A percentile compares a stretch with the other conserved stretches of the same genome.
phyloP scores from a whole-genome alignment of 1,140 invertebrate genomes.

The Drosophila kohkoa region DNA sequence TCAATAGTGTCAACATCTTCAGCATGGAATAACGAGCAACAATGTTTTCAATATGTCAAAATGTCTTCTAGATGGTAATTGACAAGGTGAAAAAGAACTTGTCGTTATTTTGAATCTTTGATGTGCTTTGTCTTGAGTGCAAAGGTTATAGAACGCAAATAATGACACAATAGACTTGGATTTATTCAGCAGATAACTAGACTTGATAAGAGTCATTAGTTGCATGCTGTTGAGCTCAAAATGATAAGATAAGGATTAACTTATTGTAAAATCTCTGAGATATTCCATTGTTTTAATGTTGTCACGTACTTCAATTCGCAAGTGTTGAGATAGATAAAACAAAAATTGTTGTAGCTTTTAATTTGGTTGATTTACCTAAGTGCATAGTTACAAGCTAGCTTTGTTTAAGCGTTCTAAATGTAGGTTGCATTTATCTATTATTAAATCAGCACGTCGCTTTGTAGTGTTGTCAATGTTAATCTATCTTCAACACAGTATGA shows the following conservation, averaged over 20 bases:
- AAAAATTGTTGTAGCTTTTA: not conserved
- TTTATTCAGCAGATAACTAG: not conserved
- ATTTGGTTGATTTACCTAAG: not conserved
- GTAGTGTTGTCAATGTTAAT: too few species aligned
- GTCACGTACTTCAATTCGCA: slow-evolving; percentile 9
- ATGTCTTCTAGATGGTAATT: not conserved
- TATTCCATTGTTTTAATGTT: not conserved
- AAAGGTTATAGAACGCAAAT: not conserved
- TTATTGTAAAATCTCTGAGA: slow-evolving; percentile 3
- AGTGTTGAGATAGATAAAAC: not conserved
- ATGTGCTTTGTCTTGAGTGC: not conserved
- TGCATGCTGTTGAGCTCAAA: not conserved
- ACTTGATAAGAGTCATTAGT: not conserved
- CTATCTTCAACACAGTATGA: not conserved
- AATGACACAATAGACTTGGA: not conserved
- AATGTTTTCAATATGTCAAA: slow-evolving; percentile 5
- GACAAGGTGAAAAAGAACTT: not conserved
- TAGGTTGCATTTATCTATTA: not conserved
- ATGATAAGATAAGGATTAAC: not conserved
- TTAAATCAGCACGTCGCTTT: not conserved
- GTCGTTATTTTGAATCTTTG: slow-evolving; percentile 3
- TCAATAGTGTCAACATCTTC: not conserved
- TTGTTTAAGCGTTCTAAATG: not conserved
- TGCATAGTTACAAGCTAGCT: not conserved
- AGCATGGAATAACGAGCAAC: not conserved